phyloP scores from a whole-genome alignment of 1,140 invertebrate species.

The Grapholita molesta region DNA sequence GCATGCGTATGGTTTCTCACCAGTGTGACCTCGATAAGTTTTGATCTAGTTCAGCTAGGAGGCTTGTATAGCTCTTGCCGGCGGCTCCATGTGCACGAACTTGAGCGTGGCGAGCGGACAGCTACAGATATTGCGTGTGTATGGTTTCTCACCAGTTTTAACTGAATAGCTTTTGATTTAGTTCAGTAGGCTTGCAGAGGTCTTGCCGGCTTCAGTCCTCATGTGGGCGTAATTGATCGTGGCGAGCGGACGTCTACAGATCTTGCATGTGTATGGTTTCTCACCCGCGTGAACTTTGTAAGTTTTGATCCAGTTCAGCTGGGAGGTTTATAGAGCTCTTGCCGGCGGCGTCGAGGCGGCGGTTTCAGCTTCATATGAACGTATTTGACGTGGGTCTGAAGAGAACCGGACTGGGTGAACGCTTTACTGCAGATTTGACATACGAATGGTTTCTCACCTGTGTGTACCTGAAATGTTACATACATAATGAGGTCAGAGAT shows the following conservation, averaged over 20 bases:
- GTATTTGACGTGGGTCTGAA: not conserved
- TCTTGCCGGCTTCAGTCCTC: not conserved
- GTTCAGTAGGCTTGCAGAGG: not conserved
- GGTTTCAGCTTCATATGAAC: not conserved
- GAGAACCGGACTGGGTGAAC: not conserved
- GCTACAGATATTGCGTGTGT: no score
- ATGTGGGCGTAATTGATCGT: not conserved
- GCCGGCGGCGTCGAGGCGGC: not conserved
- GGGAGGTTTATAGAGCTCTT: not conserved
- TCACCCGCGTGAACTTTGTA: not conserved
- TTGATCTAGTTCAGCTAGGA: not conserved
- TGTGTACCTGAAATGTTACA: not conserved
- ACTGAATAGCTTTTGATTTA: no score
- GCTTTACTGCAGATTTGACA: conserved; percentile 3
- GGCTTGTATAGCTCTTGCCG: no score
- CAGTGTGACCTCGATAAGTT: not conserved
- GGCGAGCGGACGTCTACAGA: not conserved
- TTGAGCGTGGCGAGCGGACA: no score
- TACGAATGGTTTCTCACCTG: not conserved
- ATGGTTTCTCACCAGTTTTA: no score
- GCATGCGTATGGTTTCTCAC: not conserved
- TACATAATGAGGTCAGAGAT: not conserved
- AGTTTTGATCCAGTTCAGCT: not conserved
- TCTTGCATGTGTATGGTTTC: not conserved
- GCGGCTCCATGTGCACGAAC: no score